Conservation (phyloP, 2,113 vertebrate species). For the Halcyon senegalensis region DNA sequence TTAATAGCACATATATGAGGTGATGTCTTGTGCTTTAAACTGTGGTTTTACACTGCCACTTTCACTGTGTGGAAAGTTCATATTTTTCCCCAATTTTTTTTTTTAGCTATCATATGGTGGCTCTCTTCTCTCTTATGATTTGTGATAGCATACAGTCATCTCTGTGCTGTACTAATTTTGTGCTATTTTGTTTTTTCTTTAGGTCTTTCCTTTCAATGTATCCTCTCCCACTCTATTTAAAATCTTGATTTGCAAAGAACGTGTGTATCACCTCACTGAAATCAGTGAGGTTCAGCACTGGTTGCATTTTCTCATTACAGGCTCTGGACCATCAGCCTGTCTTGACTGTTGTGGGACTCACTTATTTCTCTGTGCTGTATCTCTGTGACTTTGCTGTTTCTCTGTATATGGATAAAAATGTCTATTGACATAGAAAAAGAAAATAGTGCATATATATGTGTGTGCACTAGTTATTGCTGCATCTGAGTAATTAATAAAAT, state of each 20-base stretch:
- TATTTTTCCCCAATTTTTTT: not conserved
- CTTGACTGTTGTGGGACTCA: not conserved
- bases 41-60: not conserved
- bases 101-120: not conserved
- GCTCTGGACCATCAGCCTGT: not conserved
- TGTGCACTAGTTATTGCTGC: not conserved
- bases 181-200: not conserved
- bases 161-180: not conserved
- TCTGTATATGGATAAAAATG: not conserved
- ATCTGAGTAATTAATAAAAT: not conserved
- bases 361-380: not conserved
- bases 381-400: not conserved
- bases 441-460: not conserved
- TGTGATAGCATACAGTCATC: not conserved
- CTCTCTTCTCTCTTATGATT: not conserved
- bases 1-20: not conserved
- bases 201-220: not conserved
- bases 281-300: not conserved
- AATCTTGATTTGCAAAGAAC: not conserved
- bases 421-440: not conserved
- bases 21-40: not conserved
- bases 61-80: not conserved
- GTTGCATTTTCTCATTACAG: not conserved
- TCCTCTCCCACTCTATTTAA: not conserved
- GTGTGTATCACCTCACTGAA: not conserved